Evolutionary conservation across 1,140 invertebrate species (phyloP).

Genomic region (Heliothis subflexa): DNA sequence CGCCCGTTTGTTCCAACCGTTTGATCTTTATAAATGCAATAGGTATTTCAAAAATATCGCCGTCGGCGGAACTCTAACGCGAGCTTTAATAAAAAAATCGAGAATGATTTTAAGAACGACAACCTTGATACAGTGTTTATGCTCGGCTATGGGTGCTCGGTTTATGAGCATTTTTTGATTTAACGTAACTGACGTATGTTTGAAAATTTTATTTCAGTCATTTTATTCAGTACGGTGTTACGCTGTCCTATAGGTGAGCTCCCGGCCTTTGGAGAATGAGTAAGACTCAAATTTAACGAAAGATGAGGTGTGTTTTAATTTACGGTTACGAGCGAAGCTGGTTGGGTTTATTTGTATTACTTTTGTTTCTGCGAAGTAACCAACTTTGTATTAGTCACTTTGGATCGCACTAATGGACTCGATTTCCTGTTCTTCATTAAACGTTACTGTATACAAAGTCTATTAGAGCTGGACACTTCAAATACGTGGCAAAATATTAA

Average conservation of each 20-base stretch:
- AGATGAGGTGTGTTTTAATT: conserved; percentile 40
- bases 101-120: conserved; percentile 82
- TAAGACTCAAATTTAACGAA: conserved; percentile 34
- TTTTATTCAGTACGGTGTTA: conserved; percentile 18
- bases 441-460: background rate
- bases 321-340: conserved; percentile 19
- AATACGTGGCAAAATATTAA: too few relatives aligned
- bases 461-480: background rate
- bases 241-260: conserved; percentile 22
- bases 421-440: conserved; percentile 21
- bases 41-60: conserved; percentile 83
- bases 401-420: conserved; percentile 14
- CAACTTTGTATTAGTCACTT: conserved; percentile 14
- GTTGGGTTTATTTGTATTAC: conserved; percentile 38
- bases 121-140: conserved; percentile 78
- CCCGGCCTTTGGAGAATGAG: background rate
- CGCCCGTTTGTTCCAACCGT: conserved; percentile 79
- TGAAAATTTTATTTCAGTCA: conserved; percentile 59
- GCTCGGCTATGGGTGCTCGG: conserved; percentile 61
- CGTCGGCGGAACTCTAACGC: conserved; percentile 70
- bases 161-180: conserved; percentile 67
- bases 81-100: conserved; percentile 80
- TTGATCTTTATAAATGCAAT: conserved; percentile 86
- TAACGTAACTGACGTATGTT: conserved; percentile 64
- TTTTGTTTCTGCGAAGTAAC: conserved; percentile 38